These are phyloP conservation scores for Nemoura dubitans DNA, from an alignment of 2,888 invertebrate species.

Conservation along the genomic window DNA sequence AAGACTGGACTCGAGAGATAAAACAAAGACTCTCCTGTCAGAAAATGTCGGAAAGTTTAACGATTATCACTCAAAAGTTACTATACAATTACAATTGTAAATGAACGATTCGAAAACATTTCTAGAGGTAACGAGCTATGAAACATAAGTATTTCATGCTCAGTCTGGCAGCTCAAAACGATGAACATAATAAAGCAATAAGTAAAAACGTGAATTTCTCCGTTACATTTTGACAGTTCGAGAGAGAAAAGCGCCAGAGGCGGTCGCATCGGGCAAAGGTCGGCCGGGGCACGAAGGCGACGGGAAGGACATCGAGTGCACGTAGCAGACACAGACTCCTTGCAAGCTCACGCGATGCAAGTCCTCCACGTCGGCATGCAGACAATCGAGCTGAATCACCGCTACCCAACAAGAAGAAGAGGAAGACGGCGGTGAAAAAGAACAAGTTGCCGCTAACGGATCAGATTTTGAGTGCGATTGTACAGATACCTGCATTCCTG, in stretches of 20 bases:
- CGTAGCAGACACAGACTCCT: not conserved
- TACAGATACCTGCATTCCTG: not conserved
- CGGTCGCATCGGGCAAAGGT: not conserved
- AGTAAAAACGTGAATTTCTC: not conserved
- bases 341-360: not conserved
- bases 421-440: not conserved
- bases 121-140: not conserved
- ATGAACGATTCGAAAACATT: not conserved
- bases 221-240: not conserved
- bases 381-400: not conserved
- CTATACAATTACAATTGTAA: not conserved
- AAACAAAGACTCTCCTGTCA: too few species aligned
- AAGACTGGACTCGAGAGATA: too few species aligned
- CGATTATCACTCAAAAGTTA: too few species aligned
- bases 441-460: not conserved
- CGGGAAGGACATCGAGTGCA: not conserved
- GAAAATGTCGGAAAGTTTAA: too few species aligned
- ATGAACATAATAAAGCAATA: not conserved
- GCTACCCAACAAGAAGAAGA: not conserved
- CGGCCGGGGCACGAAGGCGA: not conserved
- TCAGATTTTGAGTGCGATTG: not conserved
- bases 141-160: not conserved
- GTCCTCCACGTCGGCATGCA: too few species aligned
- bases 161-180: not conserved
- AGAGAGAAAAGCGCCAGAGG: not conserved